Evolutionary conservation across 2,888 invertebrate genomes (phyloP).

Genomic region (Sphaerophoria taeniata): DNA sequence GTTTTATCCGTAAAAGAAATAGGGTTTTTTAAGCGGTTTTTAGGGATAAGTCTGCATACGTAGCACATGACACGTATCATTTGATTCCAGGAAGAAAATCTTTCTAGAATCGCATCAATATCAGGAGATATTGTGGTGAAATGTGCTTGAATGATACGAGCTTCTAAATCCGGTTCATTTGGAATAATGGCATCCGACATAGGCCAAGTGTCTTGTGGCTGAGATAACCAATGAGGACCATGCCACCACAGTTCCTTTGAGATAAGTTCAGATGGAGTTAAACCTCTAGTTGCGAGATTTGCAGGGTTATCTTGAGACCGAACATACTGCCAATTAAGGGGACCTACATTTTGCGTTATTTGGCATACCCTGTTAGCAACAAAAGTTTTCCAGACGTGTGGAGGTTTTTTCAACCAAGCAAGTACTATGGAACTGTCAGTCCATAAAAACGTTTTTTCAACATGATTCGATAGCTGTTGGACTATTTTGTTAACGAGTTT

Average conservation of each 20-base stretch:
- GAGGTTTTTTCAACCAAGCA: slow-evolving; percentile 7
- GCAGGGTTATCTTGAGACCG: slow-evolving; percentile 3
- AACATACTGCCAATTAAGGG: neutral
- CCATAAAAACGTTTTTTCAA: slow-evolving; percentile 1
- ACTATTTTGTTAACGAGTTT: slow-evolving; percentile 33
- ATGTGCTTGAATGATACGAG: neutral
- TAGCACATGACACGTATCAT: slow-evolving; percentile 16
- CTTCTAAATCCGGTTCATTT: too few species aligned
- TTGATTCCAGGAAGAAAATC: neutral
- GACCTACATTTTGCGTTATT: neutral
- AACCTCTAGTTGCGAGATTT: slow-evolving; percentile 11
- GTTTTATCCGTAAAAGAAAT: too few species aligned
- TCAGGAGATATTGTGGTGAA: neutral
- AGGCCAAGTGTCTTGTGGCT: slow-evolving; percentile 8
- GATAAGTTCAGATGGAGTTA: neutral
- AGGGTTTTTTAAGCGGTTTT: too few species aligned
- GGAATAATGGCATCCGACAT: neutral
- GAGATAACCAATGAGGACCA: neutral
- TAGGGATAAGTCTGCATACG: neutral
- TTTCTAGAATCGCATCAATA: neutral
- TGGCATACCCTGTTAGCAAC: slow-evolving; percentile 49
- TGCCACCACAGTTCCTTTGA: slow-evolving; percentile 1
- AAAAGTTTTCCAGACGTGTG: slow-evolving; percentile 46
- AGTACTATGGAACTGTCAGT: slow-evolving; percentile 23
- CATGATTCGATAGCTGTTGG: neutral